Percentiles rank a stretch among this genome's conserved stretches.
Conservation (phyloP, 1,140 invertebrate species). For the Varroa destructor region DNA sequence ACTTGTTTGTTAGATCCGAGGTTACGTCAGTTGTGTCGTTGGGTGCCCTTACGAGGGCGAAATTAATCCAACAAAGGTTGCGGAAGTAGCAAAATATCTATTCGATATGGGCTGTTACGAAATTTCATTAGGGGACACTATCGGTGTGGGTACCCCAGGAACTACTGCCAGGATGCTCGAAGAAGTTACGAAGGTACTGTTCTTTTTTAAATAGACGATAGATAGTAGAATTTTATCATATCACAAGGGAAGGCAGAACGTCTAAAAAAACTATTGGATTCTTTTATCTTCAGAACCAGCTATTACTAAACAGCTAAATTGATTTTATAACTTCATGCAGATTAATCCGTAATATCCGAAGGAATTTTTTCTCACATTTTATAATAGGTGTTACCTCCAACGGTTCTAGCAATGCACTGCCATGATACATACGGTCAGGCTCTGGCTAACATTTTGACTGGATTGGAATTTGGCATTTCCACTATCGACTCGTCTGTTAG, state of each 20-base stretch:
- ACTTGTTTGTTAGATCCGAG: constrained; percentile 30
- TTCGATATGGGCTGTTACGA: constrained; percentile 80
- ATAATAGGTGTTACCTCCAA: constrained; percentile 44
- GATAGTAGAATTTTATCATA: no score
- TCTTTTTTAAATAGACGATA: constrained; percentile 34
- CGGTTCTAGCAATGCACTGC: constrained; percentile 80
- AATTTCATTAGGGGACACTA: constrained; percentile 91
- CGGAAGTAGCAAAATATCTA: constrained; percentile 58
- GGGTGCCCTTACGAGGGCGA: constrained; percentile 93
- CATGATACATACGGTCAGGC: constrained; percentile 98
- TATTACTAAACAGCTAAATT: no score
- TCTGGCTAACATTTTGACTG: constrained; percentile 73
- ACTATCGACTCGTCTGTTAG: constrained; percentile 18
- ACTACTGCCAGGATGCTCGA: constrained; percentile 60
- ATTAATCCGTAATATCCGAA: no score
- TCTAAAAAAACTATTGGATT: no score
- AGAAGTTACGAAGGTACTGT: constrained; percentile 49
- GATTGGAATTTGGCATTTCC: constrained; percentile 48
- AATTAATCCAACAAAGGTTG: constrained; percentile 59
- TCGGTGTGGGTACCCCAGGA: constrained; percentile 82
- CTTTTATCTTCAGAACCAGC: no score
- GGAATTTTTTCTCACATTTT: background rate
- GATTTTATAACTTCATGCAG: no score
- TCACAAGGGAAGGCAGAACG: no score
- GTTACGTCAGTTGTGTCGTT: constrained; percentile 72